Base-by-base conservation (phyloP, 2,888 invertebrate genomes). In the Cryptosula pallasiana region DNA sequence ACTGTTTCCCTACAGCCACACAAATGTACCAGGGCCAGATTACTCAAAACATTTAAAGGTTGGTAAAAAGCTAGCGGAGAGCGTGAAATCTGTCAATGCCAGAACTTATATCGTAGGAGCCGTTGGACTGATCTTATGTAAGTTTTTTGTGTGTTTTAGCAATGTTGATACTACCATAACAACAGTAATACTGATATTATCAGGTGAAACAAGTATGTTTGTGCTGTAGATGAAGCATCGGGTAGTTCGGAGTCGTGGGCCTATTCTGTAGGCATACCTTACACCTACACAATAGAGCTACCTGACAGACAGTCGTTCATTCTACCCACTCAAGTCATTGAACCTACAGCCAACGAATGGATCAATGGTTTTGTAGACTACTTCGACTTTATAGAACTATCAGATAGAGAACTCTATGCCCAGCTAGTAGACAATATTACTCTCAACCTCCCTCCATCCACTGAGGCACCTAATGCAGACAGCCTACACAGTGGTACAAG, bases 221-320 rank as follows among this genome's bases (percentile, higher is more conserved):
- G n/a, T 45, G 45, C 45, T 63, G 63, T 27, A 63, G 63, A 63
- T 63, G 63, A 63, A 63, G 63, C 63, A 27, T 63, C 63, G n/a
- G 63, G 63, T 3, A 63, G 63, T 27, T 63, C 63, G 32, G 63
- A 63, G n/a, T 63, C 63, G 2, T 63, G 63, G 63, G 63, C 63
- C 27, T 63, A 63, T 32, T 63, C 63, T 9, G 32, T 63, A 32
- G 63, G 63, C 29, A 32, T 63, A 32, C 63, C 63, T 5, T 63
- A 63, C n/a, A 63, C 25, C 13, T 63, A 63, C 32, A 63, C 63
- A 20, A 2, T 63, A 5, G 63, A 63, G 34, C 27, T 63, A 32
- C 63, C 63, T 3, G 63, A 63, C 32, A 27, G 20, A 16, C 16
- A 32, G 25, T 29, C 63, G 32, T 63, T 63, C 32, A 32, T 63